Base-by-base conservation (phyloP, 2,797 vertebrate species). In the Gobionotothen gibberifrons region DNA sequence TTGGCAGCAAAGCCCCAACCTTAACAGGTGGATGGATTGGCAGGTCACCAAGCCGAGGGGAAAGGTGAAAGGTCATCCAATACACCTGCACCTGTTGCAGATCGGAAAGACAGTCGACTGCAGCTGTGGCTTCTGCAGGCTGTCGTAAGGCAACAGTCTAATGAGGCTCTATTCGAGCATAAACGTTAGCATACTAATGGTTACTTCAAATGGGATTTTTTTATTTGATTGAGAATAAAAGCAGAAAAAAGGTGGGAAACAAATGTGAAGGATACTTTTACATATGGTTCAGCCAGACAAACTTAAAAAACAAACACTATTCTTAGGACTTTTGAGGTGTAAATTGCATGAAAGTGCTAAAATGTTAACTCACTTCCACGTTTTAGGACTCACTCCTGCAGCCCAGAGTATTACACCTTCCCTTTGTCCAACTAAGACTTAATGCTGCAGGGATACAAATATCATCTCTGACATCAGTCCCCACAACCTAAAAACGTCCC, bases 51-150 rank as follows among this genome's bases (percentile, higher is more conserved):
- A 71, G 61, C 73, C 61, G 52, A 73, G 72, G 74, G 85, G 70
- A 87, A 81, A 85, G 82, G 85, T 82, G 49, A 85, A 78, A 89
- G 86, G 85, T 84, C 81, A 82, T 17, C 59, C 21, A 75, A 71
- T 76, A 73, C 78, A 85, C 80, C 76, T 87, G 81, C 90, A 91
- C 76, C 87, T 89, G 87, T 90, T 58, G 26, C 74, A 53, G 36
- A 60, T 68, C 66, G 56, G 78, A 87, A 72, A 86, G 80, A 87
- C 56, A 46, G 51, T 70, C 8, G 19, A 43, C 73, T 85, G 74
- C 90, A 91, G 90, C 90, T 90, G 86, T 60, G 26, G 40, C 66
- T 15, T 9, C 55, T 66, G 57, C 63, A 59, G 46, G 22, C 65
- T 39, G 58, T 63, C 55, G 51, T 58, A 74, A 21, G 66, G 52